These are phyloP conservation scores for Panthera uncia DNA, from an alignment of 2,113 vertebrate species.

Conservation along the genomic window DNA sequence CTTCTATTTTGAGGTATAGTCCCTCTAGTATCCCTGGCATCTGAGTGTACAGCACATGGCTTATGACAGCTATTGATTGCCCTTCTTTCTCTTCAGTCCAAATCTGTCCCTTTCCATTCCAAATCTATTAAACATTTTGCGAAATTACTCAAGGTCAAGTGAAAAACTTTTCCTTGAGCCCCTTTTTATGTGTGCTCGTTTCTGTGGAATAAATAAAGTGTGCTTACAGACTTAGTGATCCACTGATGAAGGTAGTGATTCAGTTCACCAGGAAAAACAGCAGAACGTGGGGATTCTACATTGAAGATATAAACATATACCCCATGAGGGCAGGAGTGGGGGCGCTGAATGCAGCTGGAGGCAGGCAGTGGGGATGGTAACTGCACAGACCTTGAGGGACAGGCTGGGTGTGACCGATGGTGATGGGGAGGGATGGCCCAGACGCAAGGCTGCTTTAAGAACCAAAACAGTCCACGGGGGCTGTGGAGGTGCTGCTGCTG, in stretches of 20 bases:
- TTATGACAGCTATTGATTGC: neutral
- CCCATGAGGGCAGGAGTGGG: conserved; percentile 45
- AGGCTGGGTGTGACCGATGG: neutral
- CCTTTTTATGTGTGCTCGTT: neutral
- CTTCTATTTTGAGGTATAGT: neutral
- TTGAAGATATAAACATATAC: conserved; percentile 64
- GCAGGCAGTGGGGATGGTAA: neutral
- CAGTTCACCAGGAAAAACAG: conserved; percentile 65
- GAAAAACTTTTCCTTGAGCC: neutral
- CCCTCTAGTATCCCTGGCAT: neutral
- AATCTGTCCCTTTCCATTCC: neutral
- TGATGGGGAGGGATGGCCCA: neutral
- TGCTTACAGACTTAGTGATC: conserved; percentile 53
- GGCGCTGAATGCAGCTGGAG: neutral
- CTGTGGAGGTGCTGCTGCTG: neutral
- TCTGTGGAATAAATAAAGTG: conserved; percentile 67
- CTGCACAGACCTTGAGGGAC: conserved; percentile 11
- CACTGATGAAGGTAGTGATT: conserved; percentile 58
- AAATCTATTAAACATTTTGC: neutral
- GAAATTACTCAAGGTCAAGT: conserved; percentile 16
- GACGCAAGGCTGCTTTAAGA: neutral
- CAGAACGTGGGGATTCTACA: conserved; percentile 46
- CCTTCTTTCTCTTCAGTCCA: neutral
- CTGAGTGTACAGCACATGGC: neutral
- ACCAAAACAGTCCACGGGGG: neutral